phyloP scores from a whole-genome alignment of 2,113 vertebrate species.

The Burhinus bistriatus region DNA sequence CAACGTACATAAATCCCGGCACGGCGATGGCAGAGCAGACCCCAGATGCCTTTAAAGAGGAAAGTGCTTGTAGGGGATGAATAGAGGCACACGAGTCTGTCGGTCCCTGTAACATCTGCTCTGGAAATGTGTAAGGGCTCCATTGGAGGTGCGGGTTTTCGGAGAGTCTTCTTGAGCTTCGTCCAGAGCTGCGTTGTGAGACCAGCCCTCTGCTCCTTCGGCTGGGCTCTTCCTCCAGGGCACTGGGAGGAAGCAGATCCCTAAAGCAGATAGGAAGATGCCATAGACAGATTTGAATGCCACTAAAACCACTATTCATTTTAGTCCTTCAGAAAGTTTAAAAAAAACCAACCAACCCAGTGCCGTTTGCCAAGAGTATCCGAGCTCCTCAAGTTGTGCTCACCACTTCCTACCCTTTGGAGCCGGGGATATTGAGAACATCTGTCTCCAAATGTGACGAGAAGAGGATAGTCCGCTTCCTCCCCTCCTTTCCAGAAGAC shows the following conservation, averaged over 20 bases:
- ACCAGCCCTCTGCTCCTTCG: background rate
- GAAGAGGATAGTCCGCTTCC: background rate
- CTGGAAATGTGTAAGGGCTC: background rate
- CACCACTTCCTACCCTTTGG: constrained; percentile 51
- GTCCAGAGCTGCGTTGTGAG: background rate
- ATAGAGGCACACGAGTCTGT: background rate
- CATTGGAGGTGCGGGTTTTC: background rate
- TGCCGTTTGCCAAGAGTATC: background rate
- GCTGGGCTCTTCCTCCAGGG: constrained; percentile 22
- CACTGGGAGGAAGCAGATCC: constrained; percentile 16
- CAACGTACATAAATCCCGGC: constrained; percentile 9
- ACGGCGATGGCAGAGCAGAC: constrained; percentile 3
- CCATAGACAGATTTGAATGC: constrained; percentile 25
- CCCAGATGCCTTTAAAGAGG: constrained; percentile 56
- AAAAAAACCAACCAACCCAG: background rate
- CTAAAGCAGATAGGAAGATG: constrained; percentile 30
- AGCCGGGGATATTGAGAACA: constrained; percentile 54
- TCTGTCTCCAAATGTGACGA: background rate
- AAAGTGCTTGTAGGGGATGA: constrained; percentile 33
- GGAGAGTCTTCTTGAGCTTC: background rate
- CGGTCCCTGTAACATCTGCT: constrained; percentile 36
- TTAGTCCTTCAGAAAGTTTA: background rate
- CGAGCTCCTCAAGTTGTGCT: background rate
- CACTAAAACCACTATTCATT: constrained; percentile 56
- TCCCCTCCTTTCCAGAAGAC: background rate